These are phyloP conservation scores for Leptinotarsa texana DNA, from an alignment of 1,140 invertebrate genomes.

Conservation along the genomic window DNA sequence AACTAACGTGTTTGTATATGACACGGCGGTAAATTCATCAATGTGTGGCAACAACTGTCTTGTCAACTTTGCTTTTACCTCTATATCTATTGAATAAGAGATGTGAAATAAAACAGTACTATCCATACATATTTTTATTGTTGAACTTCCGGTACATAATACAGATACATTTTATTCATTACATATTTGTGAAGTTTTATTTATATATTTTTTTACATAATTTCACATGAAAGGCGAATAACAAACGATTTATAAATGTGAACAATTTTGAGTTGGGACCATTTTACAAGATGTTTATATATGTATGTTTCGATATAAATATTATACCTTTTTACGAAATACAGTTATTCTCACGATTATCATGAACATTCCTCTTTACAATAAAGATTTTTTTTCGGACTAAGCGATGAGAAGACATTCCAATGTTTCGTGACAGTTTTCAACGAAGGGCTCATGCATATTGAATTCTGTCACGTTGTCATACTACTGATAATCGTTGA, in stretches of 20 bases:
- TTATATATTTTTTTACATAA: neutral
- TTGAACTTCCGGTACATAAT: neutral
- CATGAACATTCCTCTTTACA: neutral
- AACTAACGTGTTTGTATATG: too few relatives aligned
- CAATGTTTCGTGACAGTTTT: neutral
- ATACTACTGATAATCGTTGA: too few relatives aligned
- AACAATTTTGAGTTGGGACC: neutral
- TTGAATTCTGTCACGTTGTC: too few relatives aligned
- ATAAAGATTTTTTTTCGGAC: neutral
- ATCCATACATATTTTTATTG: neutral
- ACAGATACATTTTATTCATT: neutral
- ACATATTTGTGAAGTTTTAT: neutral
- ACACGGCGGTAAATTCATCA: too few relatives aligned
- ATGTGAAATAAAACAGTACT: too few relatives aligned
- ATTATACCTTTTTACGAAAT: neutral
- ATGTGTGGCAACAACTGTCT: too few relatives aligned
- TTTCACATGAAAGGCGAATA: neutral
- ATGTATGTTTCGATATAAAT: neutral
- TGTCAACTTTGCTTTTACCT: too few relatives aligned
- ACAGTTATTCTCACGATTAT: conserved; percentile 3
- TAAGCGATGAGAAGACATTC: too few relatives aligned
- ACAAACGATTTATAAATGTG: neutral
- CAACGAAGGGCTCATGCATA: neutral
- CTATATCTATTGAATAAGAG: too few relatives aligned
- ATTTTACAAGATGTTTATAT: neutral